Conservation (phyloP, 2,888 invertebrate genomes). For the Cryptocephalus primarius region DNA sequence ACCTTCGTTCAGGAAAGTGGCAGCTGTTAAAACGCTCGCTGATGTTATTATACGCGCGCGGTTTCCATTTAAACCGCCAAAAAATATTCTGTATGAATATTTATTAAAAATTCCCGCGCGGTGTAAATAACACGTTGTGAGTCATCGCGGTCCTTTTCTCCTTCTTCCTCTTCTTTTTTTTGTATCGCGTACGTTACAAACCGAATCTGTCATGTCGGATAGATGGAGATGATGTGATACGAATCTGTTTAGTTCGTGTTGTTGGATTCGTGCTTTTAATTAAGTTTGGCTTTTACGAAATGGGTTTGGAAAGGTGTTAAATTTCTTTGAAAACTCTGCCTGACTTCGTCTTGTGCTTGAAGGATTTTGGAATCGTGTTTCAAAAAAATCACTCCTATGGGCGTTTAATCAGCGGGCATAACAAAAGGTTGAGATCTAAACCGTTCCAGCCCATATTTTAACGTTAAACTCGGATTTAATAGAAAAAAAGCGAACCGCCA, state of each 20-base stretch:
- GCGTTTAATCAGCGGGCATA: too few relatives aligned
- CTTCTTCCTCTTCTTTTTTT: too few relatives aligned
- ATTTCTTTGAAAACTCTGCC: too few relatives aligned
- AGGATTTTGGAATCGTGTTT: too few relatives aligned
- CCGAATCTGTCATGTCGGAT: slow-evolving; percentile 3
- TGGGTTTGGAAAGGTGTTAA: too few relatives aligned
- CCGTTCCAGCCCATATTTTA: too few relatives aligned
- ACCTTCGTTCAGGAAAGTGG: slow-evolving; percentile 6
- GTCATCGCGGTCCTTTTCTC: slow-evolving; percentile 1
- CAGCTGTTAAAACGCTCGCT: slow-evolving; percentile 10
- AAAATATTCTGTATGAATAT: slow-evolving; percentile 4
- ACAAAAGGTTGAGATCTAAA: too few relatives aligned
- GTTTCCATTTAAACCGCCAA: slow-evolving; percentile 4
- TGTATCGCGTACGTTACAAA: neutral
- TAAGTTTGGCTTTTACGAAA: slow-evolving; percentile 1
- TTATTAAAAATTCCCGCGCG: slow-evolving; percentile 4
- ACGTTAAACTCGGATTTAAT: too few relatives aligned
- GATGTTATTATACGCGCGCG: slow-evolving; percentile 2
- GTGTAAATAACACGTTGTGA: slow-evolving; percentile 5
- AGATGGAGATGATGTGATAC: slow-evolving; percentile 8
- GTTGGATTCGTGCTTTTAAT: slow-evolving; percentile 7
- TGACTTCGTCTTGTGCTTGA: too few relatives aligned
- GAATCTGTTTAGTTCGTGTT: slow-evolving; percentile 3
- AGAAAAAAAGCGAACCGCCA: too few relatives aligned
- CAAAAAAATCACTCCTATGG: too few relatives aligned